These are phyloP conservation scores for Drosophila falleni DNA, from an alignment of 2,888 invertebrate genomes.

Conservation along the genomic window DNA sequence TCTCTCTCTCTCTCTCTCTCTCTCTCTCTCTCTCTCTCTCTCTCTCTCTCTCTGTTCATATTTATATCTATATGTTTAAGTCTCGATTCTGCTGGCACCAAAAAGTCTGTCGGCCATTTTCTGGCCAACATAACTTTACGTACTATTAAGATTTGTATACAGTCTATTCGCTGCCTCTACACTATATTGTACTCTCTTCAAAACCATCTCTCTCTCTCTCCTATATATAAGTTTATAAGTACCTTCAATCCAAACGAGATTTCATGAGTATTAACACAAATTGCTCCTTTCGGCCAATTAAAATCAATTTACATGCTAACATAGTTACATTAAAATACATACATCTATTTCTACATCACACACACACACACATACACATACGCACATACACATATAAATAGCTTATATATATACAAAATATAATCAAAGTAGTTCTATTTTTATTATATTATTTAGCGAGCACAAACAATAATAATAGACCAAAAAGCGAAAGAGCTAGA, in stretches of 20 bases:
- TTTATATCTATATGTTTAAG: constrained; percentile 7
- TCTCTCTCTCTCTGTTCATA: neutral
- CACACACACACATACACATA: constrained; percentile 7
- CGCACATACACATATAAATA: constrained; percentile 7
- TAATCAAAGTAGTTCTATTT: constrained; percentile 27
- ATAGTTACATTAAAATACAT: constrained; percentile 12
- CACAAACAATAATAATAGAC: constrained; percentile 24
- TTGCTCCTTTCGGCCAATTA: constrained; percentile 12
- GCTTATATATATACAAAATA: constrained; percentile 25
- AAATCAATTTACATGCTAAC: constrained; percentile 20
- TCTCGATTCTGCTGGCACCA: constrained; percentile 26
- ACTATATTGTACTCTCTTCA: neutral
- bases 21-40: neutral
- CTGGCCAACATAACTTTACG: constrained; percentile 12
- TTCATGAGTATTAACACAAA: constrained; percentile 6
- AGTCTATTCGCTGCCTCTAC: constrained; percentile 33
- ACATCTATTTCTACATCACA: constrained; percentile 8
- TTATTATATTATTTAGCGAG: constrained; percentile 38
- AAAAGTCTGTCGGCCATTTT: constrained; percentile 30
- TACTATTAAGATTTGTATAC: constrained; percentile 18
- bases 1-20: neutral
- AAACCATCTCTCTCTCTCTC: neutral
- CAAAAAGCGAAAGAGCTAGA: constrained; percentile 1
- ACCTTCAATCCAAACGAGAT: neutral
- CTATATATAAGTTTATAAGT: constrained; percentile 11